Percentiles rank a stretch among this genome's conserved stretches.
phyloP scores from a whole-genome alignment of 1,140 invertebrate genomes.

The Zaprionus gabonicus region DNA sequence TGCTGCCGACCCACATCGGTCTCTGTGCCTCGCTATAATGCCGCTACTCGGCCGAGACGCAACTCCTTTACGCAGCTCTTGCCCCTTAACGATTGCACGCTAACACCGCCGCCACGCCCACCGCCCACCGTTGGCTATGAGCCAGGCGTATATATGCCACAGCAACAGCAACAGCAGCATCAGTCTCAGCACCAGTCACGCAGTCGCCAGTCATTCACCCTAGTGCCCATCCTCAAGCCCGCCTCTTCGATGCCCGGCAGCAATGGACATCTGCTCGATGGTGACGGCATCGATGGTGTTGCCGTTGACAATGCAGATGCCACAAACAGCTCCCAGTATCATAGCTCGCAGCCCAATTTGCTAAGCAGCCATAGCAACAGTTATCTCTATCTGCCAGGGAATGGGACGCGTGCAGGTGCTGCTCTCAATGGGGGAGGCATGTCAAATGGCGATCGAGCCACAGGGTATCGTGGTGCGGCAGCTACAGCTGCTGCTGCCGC shows the following conservation, averaged over 20 bases:
- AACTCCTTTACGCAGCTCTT: constrained; percentile 67
- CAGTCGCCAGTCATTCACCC: constrained; percentile 61
- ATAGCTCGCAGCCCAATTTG: constrained; percentile 77
- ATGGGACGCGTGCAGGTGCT: constrained; percentile 9
- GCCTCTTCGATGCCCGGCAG: constrained; percentile 77
- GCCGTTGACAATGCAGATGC: constrained; percentile 20
- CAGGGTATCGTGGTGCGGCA: constrained; percentile 24
- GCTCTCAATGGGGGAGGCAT: constrained; percentile 10
- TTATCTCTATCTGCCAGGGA: constrained; percentile 46
- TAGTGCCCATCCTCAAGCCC: constrained; percentile 75
- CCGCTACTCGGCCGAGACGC: constrained; percentile 35
- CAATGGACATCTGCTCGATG: constrained; percentile 45
- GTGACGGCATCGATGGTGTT: constrained; percentile 42
- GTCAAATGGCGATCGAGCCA: not conserved
- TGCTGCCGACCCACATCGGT: constrained; percentile 75
- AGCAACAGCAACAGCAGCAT: constrained; percentile 5
- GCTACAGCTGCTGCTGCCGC: constrained; percentile 33
- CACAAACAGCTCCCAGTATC: constrained; percentile 53
- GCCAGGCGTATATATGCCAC: constrained; percentile 20
- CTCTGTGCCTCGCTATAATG: constrained; percentile 76
- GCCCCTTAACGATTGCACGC: constrained; percentile 42
- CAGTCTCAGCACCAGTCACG: constrained; percentile 27
- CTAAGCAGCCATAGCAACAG: constrained; percentile 56
- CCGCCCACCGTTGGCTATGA: constrained; percentile 65
- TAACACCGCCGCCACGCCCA: constrained; percentile 77